Base-by-base conservation (phyloP, 2,113 vertebrate species). In the Neofelis nebulosa region DNA sequence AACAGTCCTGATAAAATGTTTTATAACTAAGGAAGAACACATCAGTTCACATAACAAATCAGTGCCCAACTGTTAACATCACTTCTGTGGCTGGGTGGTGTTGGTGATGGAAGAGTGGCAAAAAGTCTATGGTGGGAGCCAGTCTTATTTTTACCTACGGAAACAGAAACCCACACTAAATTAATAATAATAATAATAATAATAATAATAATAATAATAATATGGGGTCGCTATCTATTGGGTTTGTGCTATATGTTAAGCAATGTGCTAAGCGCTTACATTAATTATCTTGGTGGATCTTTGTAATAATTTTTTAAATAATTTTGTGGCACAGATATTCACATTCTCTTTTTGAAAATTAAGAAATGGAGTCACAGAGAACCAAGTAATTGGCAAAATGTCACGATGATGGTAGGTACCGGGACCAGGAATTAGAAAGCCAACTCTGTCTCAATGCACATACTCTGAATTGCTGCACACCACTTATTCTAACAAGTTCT, bases 301-400 rank as follows among this genome's bases (percentile, higher is more conserved):
- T 82, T 88, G 11, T 61, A 84, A 89, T 93, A 91, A 71, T 71
- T 74, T 55, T 81, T 23, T 84, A 33, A 84, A 89, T 94, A 91
- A 71, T 71, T 74, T 55, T 76, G 29, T 81, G 36, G 73, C 23
- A 65, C n/a, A 74, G 15, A 5, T 63, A 74, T 74, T 61, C 68
- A 80, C 2, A 83, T 63, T 80, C 4, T 5, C 21, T 25, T 65
- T 80, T 90, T 50, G 13, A 27, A 83, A 71, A 66, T 91, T 52
- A 57, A 31, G 21, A 85, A 91, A 91, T n/a, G 45, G 25, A 94
- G 50, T 5, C 65, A 36, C 82, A 87, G 41, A 78, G 36, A 92
- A 87, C 10, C 52, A 66, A 79, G 31, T 57, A 48, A 85, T 3
- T 45, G 83, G 13, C 2, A 92, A 90, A 83, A 88, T 73, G 15